Conservation (phyloP, 1,140 invertebrate genomes). For the Elymnias hypermnestra region DNA sequence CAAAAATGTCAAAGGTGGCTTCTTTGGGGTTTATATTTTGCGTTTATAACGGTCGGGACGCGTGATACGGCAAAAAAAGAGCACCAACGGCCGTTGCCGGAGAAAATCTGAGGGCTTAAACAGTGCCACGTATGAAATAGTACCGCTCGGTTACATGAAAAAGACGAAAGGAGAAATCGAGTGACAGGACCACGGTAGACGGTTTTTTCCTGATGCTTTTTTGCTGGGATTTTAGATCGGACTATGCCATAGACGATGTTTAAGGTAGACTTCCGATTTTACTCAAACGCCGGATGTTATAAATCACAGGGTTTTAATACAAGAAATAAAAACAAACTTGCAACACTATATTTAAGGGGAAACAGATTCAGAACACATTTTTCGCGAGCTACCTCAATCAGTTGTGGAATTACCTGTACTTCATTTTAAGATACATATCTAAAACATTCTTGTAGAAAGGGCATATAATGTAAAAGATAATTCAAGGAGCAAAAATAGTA, state of each 20-base stretch:
- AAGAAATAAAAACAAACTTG: too few species aligned
- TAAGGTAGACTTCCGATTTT: too few species aligned
- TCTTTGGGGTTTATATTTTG: constrained; percentile 74
- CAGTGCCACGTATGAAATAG: constrained; percentile 72
- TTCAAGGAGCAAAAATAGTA: too few species aligned
- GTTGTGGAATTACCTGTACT: too few species aligned
- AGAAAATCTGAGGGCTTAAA: constrained; percentile 74
- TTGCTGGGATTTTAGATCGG: constrained; percentile 57
- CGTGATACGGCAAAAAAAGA: constrained; percentile 65
- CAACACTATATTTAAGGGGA: too few species aligned
- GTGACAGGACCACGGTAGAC: constrained; percentile 65
- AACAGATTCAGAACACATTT: too few species aligned
- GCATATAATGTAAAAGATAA: too few species aligned
- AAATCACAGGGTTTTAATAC: too few species aligned
- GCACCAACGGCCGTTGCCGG: constrained; percentile 54
- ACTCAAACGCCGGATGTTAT: too few species aligned
- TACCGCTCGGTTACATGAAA: constrained; percentile 71
- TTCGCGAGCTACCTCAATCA: too few species aligned
- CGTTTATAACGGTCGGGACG: constrained; percentile 70
- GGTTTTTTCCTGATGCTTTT: constrained; percentile 67
- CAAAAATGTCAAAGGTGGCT: constrained; percentile 72
- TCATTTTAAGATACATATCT: too few species aligned
- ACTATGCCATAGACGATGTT: constrained; percentile 32
- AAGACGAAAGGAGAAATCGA: constrained; percentile 72
- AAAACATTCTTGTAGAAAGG: too few species aligned